Evolutionary conservation across 1,140 invertebrate species (phyloP), one percentile per base, ranked within the genome.

Genomic region (Micrasema minimum): DNA sequence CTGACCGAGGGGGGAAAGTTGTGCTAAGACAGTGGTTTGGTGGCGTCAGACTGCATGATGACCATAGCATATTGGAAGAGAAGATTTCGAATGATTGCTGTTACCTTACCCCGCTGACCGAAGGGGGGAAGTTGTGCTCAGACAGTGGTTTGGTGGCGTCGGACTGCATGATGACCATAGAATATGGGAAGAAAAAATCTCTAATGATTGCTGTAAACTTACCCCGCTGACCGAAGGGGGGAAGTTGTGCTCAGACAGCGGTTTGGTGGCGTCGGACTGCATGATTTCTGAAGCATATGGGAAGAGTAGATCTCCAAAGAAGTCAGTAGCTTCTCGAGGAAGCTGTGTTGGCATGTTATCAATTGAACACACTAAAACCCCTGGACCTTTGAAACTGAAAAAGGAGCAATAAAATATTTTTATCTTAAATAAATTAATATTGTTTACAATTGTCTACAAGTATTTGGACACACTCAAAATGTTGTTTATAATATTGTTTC

Each of bases 301-400:
- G 72, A 90, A 88, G 0, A 99, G 85, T 0, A 99, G 86, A 78
- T 97, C 93, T 1, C 98, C 98, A 81, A 99, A 99, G 80, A 97
- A 96, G 78, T 99, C 97, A 0, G 98, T 99, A 0, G 97, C 91
- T 81, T 99, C 98, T 41, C 94, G 87, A 0, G 98, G 98, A 43
- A 99, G 85, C 80, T 99, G 98, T 0, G 98, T 99, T 1, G 98
- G 98, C 98, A 99, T 99, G 81, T 99, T 99, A 83, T 99, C 98
- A 71, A 99, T 99, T 3, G 96, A 98, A 80, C 98, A 99, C 1
- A 99, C 96, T 51, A 99, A 83, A 2, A 99, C 96, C 18, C 98
- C 98, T 0, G 94, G 92, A 2, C 97, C 97, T 83, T 95, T 95
- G 81, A 98, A 98, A 82, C 93, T 92, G 77, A 74, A 57, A 43